Evolutionary conservation across 2,888 invertebrate species (phyloP), one percentile per base, ranked within the genome.

Genomic region (Amiota communis): DNA sequence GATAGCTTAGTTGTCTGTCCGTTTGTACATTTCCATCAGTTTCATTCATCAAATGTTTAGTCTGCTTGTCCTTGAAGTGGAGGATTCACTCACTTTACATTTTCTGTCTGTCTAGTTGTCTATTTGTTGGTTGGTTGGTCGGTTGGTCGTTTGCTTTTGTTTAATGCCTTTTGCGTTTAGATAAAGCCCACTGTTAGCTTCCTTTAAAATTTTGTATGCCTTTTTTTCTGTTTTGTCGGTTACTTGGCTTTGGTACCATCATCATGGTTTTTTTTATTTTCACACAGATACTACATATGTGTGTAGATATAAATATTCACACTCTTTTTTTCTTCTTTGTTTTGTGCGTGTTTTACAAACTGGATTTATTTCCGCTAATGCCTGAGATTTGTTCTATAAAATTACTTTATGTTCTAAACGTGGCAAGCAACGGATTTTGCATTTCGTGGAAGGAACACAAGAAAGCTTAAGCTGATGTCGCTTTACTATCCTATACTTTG

Each of bases 381-480:
- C 82, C 82, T 74, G 84, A 84, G 84, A 85, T 85, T 85, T 85
- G 82, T 83, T 83, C 80, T 83, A 82, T 84, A 83, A 85, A 84
- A 83, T 85, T 81, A 82, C 85, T 84, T 84, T 82, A 84, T 84
- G 83, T 83, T 80, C 71, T 70, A 77, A 75, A 82, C 78, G 78
- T 81, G 81, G 68, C 36, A 20, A 36, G 49, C 67, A 71, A 47
- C 71, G 51, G 53, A 71, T 71, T 63, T 57, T 59, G 53, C n/a
- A n/a, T n/a, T 53, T 15, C 15, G 36, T 36, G 36, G 4, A 36
- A 36, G 36, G 36, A 36, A 36, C 36, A 36, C 36, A 36, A 36
- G 36, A 6, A 36, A 36, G 36, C 6, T 53, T 53, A 8, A 12
- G 53, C 10, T 53, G 53, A 53, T 12, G 6, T 47, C 49, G 49